Evolutionary conservation across 2,113 vertebrate species (phyloP), one percentile per base, ranked within the genome.

Genomic region (Mirounga angustirostris): DNA sequence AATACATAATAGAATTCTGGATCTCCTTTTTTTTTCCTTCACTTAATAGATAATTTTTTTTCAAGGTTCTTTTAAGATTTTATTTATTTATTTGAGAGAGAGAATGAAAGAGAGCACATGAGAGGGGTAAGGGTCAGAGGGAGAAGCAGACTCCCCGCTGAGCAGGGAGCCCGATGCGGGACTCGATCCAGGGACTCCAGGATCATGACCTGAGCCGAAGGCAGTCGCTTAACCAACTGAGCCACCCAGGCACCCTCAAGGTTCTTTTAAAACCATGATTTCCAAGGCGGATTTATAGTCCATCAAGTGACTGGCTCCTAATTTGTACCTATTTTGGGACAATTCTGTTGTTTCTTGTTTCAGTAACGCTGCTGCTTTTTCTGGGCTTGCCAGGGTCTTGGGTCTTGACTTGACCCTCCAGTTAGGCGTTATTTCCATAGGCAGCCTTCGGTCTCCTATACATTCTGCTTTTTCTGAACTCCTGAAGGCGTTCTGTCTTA

Each of bases 321-420:
- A 85, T 86, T 84, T 84, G 33, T 84, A 59, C 93, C 69, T 93
- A 33, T 80, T 73, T 92, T 18, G n/a, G 43, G 28, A 59, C 78
- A 13, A 46, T 65, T 83, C 36, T 87, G 52, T 79, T 74, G 52
- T 56, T 74, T 90, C 52, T 82, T 33, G 19, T 28, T 73, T 24
- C 80, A 80, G 88, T 91, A 91, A 58, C n/a, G 8, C 46, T 67
- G 15, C 90, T 59, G 40, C 7, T 56, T 84, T 90, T 86, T 65
- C 54, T 46, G 4, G 67, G 71, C 74, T 90, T 71, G 18, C 65
- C 30, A 50, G 43, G 46, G 46, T 28, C 12, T 61, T 86, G 43
- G 56, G 46, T 28, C 12, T 61, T 86, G 43, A 50, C 85, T 71
- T 84, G 58, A 36, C 59, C 80, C n/a, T 63, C 0, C 22, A 33